Evolutionary conservation across 2,888 invertebrate species (phyloP), one percentile per base, ranked within the genome.

Genomic region (Amitus sp.): DNA sequence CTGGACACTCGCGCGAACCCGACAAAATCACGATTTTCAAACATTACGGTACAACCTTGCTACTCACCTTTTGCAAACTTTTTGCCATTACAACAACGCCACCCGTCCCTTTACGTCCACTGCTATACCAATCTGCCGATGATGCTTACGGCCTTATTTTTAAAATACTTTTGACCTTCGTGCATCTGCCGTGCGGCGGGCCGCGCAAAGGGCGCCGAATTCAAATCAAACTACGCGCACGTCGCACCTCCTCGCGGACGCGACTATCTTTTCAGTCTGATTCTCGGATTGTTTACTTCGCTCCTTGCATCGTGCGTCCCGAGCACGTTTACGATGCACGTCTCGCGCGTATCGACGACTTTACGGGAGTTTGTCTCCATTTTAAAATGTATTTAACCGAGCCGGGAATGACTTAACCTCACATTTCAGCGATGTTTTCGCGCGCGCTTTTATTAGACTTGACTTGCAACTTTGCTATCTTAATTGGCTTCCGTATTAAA

Each of bases 21-120:
- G n/a, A 34, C 10, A 9, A 4, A 34, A 10, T 13, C n/a, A 4
- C 6, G n/a, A 13, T n/a, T 13, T 34, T 23, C 7, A 5, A 7
- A 7, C 4, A 3, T 23, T 7, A 7, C 23, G 23, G 23, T 3
- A 23, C 28, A 1, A 3, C 17, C 28, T 50, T 43, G 65, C 73
- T 78, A 88, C 90, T 90, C 87, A 90, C 90, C 90, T 88, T 87
- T 88, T 86, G 88, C 87, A 87, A 88, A 87, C 87, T 83, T 87
- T 89, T 88, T 89, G 89, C 89, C 89, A 89, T 90, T 88, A 89
- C 89, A 89, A 89, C 89, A 89, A 87, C 87, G 88, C 88, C 88
- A 88, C 88, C 88, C 88, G 88, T 88, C 88, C 88, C 88, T 88
- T 88, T 88, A 87, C 87, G 87, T 88, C 87, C 88, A 87, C 88